Evolutionary conservation across 2,888 invertebrate species (phyloP), one percentile per base, ranked within the genome.

Genomic region (Lasioglossum vierecki): DNA sequence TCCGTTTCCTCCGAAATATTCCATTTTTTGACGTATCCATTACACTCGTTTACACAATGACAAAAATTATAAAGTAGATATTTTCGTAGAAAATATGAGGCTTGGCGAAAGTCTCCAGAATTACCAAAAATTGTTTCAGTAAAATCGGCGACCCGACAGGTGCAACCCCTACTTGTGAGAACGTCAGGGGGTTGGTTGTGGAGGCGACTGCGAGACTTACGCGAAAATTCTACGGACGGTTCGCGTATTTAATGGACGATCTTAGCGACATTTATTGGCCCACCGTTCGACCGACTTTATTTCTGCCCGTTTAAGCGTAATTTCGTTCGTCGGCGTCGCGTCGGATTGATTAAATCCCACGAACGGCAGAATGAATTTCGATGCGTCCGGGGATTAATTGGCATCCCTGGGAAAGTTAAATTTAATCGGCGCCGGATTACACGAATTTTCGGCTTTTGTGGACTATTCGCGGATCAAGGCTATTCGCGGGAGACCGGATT

Each of bases 341-440:
- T 22, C 53, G 53, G 53, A 15, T 63, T 26, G 30, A 63, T 63
- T 63, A 63, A 63, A 63, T 63, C 63, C 60, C 63, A 30, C 63
- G 63, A 30, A 30, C 63, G 63, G 15, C 15, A 30, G 63, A 63
- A 63, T 63, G 63, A 63, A 63, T 63, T 63, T 63, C 63, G 63
- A 63, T 63, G 63, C 63, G 26, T 30, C 30, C 63, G 6, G 5
- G 63, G 63, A 63, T 63, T 63, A 63, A 63, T 30, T 63, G 15
- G 13, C 30, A 15, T 63, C 63, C 60, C 63, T 6, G 63, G 15
- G 11, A 30, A 63, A 63, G 63, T 63, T 63, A 63, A 63, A 63
- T 63, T 63, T 30, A 63, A 63, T 63, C 63, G 63, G 15, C 26
- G 30, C 6, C 63, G 63, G 30, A 30, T 30, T 30, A 63, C 63